Evolutionary conservation across 2,888 invertebrate genomes (phyloP), one percentile per base, ranked within the genome.

Genomic region (Pammene fasciana): DNA sequence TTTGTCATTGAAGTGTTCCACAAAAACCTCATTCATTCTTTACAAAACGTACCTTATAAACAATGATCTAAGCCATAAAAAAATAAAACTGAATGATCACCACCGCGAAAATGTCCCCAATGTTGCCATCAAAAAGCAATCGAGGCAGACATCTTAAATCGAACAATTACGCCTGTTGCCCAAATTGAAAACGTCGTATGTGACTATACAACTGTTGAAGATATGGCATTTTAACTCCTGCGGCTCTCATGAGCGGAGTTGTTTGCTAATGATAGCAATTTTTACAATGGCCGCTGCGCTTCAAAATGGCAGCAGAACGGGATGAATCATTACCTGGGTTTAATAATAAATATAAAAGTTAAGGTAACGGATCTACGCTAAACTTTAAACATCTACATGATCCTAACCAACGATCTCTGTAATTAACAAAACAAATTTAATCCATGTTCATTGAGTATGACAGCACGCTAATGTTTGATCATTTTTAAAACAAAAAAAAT

Each of bases 51-150:
- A n/a, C 18, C 5, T 41, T 50, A n/a, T 41, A 6, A 43, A 45
- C 46, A 46, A 38, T 61, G 13, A 61, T 14, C 48, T 50, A 61
- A n/a, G 18, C 18, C 36, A 13, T 13, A 61, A 48, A 34, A 45
- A n/a, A 26, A 55, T 14, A 48, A 61, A 18, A 52, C 14, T 11
- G 14, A 38, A 34, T 6, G 52, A 50, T 52, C n/a, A 18, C 13
- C 41, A 18, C 41, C 62, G 62, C 50, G 62, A 62, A 50, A n/a
- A 54, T 54, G 54, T 54, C 54, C 54, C 8, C 54, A 54, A 52
- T 52, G 62, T 52, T 50, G 50, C 41, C 50, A 62, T 62, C 62
- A 62, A 62, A 62, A 62, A 62, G 50, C 62, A 62, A 62, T 62
- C 62, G 62, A 9, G 38, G 62, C 48, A 52, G 52, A 41, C 62